Conservation (phyloP, 2,888 invertebrate genomes). For the Onthophagus sagittarius region DNA sequence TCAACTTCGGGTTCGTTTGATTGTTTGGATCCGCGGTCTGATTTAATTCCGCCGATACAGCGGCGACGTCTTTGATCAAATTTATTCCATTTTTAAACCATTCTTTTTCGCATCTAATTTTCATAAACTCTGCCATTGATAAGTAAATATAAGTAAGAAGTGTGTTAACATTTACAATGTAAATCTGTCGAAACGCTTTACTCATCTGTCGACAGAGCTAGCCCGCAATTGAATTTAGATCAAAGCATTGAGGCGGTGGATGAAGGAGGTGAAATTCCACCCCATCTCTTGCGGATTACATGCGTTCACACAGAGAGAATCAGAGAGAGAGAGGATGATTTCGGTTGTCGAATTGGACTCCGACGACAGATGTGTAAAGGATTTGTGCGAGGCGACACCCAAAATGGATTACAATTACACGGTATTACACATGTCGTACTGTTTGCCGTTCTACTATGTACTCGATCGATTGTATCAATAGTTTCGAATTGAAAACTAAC, state of each 20-base stretch:
- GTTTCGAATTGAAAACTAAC: background rate
- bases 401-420: constrained; percentile 48
- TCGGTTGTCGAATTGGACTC: background rate
- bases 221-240: background rate
- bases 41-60: background rate
- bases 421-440: constrained; percentile 44
- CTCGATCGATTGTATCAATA: background rate
- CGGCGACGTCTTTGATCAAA: background rate
- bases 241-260: background rate
- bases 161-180: background rate
- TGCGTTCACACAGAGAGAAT: background rate
- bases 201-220: background rate
- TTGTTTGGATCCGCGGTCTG: background rate
- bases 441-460: background rate
- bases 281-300: background rate
- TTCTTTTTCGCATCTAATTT: background rate
- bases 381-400: constrained; percentile 35
- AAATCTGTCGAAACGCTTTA: background rate
- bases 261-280: background rate
- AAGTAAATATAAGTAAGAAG: no score
- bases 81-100: background rate
- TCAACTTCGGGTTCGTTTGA: background rate
- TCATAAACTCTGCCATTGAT: no score
- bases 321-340: background rate
- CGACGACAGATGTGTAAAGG: constrained; percentile 45